These are phyloP conservation scores for Muschampia plurimacula DNA, from an alignment of 2,888 invertebrate genomes.

Conservation along the genomic window DNA sequence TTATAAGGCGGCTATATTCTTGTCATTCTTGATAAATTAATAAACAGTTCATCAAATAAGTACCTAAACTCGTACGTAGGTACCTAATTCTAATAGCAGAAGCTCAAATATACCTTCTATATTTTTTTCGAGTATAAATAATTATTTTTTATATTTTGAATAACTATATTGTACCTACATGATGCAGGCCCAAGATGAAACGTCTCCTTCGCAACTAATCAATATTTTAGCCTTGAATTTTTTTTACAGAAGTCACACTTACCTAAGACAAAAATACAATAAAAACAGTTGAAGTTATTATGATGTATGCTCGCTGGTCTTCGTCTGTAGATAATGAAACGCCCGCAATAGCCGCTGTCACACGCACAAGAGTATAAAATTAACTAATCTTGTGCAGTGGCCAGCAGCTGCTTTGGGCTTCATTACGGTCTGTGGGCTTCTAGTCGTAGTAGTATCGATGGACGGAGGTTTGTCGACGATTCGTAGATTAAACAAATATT, in stretches of 20 bases:
- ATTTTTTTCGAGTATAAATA: too few relatives aligned
- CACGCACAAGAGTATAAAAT: constrained; percentile 98
- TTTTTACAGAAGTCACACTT: background rate
- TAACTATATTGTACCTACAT: background rate
- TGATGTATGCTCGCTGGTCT: constrained; percentile 45
- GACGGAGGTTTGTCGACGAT: background rate
- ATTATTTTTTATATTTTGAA: too few relatives aligned
- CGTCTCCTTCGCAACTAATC: background rate
- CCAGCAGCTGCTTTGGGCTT: constrained; percentile 98
- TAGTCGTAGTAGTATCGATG: background rate
- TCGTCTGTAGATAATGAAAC: constrained; percentile 81
- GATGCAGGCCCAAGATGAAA: background rate
- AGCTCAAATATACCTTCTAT: too few relatives aligned
- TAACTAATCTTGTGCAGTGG: constrained; percentile 98
- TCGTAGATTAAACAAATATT: background rate
- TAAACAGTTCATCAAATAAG: too few relatives aligned
- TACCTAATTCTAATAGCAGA: too few relatives aligned
- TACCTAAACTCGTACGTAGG: too few relatives aligned
- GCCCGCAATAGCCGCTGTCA: constrained; percentile 99
- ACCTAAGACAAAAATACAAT: constrained; percentile 38
- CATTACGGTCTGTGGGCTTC: constrained; percentile 61
- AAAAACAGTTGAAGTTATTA: constrained; percentile 27
- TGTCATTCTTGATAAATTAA: too few relatives aligned
- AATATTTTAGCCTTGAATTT: too few relatives aligned
- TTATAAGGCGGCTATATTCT: too few relatives aligned